phyloP scores from a whole-genome alignment of 1,140 invertebrate genomes.

The Steinernema khuongi region DNA sequence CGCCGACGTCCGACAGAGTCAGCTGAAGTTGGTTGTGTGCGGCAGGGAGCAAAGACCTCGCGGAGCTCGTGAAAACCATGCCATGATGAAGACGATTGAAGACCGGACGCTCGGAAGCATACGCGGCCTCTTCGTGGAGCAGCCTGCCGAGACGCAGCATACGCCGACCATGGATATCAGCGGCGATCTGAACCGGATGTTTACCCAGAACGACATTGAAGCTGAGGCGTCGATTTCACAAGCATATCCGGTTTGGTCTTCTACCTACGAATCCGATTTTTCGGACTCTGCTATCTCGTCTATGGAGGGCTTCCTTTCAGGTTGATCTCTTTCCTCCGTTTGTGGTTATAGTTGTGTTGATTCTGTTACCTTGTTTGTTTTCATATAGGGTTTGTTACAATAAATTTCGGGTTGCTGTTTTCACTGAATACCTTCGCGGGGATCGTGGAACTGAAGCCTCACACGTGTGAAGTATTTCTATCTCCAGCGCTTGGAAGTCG shows the following conservation, averaged over 20 bases:
- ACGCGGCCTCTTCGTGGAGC: not conserved
- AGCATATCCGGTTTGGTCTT: not conserved
- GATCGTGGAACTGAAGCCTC: no score
- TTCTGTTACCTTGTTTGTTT: not conserved
- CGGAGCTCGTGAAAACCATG: not conserved
- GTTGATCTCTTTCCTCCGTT: not conserved
- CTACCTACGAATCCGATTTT: not conserved
- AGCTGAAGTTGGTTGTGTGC: conserved; percentile 2
- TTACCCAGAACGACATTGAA: no score
- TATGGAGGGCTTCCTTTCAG: not conserved
- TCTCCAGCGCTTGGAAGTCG: not conserved
- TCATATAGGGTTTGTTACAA: not conserved
- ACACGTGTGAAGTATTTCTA: no score
- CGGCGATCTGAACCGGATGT: not conserved
- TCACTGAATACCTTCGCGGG: not conserved
- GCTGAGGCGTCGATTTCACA: not conserved
- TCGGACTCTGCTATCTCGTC: not conserved
- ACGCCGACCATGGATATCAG: not conserved
- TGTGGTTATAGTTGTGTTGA: not conserved
- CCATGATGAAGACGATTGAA: not conserved
- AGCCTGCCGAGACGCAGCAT: not conserved
- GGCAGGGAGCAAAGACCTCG: not conserved
- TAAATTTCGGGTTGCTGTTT: not conserved
- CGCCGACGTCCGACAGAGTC: not conserved
- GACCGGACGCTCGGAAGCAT: not conserved